Conservation (phyloP, 2,888 invertebrate species). For the Cheilosia grossa region DNA sequence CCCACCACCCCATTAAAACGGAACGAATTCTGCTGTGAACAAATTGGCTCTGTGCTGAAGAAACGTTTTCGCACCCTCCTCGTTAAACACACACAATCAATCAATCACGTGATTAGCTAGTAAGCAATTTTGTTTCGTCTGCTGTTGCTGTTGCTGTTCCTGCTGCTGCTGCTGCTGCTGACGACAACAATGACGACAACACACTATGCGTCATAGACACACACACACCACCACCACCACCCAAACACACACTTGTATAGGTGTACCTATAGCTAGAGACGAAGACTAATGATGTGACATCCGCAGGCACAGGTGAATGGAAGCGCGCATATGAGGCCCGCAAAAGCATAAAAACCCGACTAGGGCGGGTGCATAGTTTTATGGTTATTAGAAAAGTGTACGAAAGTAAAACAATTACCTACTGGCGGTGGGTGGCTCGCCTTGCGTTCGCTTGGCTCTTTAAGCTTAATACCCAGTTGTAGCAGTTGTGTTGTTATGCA, state of each 20-base stretch:
- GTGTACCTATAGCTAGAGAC: conserved; percentile 45
- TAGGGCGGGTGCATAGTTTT: conserved; percentile 67
- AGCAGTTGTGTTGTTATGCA: background rate
- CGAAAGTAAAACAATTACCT: conserved; percentile 69
- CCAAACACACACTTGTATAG: background rate
- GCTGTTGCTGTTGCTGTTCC: conserved; percentile 37
- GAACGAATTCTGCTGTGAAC: conserved; percentile 47
- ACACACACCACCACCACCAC: background rate
- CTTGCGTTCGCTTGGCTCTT: background rate
- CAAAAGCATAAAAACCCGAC: conserved; percentile 66
- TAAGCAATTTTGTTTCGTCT: conserved; percentile 74
- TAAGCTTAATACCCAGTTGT: conserved; percentile 1
- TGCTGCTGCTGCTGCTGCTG: conserved; percentile 21
- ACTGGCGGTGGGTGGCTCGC: conserved; percentile 21
- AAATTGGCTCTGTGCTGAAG: conserved; percentile 67
- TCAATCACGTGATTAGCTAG: conserved; percentile 75
- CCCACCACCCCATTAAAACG: background rate
- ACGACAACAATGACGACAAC: conserved; percentile 29
- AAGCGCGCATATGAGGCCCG: conserved; percentile 72
- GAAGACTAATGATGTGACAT: conserved; percentile 78
- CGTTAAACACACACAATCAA: conserved; percentile 74
- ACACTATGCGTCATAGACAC: conserved; percentile 38
- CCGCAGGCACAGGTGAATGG: conserved; percentile 74
- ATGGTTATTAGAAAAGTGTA: conserved; percentile 72
- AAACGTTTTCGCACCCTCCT: conserved; percentile 70